Percentiles rank a stretch among this genome's conserved stretches.
Conservation (phyloP, 2,113 vertebrate genomes). For the Paedocypris sp. region DNA sequence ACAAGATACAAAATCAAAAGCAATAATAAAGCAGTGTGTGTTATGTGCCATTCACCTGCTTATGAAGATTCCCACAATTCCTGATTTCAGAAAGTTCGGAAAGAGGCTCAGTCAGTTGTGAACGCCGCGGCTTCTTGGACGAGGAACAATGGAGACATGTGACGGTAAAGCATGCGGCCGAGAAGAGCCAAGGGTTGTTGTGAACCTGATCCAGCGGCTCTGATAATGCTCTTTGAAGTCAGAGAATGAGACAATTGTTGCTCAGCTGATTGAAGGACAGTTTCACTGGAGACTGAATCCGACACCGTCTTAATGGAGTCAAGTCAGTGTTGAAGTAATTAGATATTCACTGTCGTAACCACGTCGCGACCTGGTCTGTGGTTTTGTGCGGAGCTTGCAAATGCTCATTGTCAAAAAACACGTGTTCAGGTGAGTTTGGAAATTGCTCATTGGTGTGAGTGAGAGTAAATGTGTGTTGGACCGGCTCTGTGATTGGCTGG, state of each 20-base stretch:
- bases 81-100: not conserved
- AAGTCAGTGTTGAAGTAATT: not conserved
- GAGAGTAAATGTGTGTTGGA: too few relatives aligned
- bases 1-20: too few relatives aligned
- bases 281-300: not conserved
- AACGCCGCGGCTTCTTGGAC: not conserved
- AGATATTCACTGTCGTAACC: too few relatives aligned
- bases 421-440: too few relatives aligned
- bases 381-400: too few relatives aligned
- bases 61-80: too few relatives aligned
- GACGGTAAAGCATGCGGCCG: not conserved
- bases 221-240: slow-evolving; percentile 5
- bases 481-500: too few relatives aligned
- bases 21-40: too few relatives aligned
- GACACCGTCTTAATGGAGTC: not conserved
- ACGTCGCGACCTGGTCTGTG: too few relatives aligned
- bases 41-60: too few relatives aligned
- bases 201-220: not conserved
- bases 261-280: not conserved
- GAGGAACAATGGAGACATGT: not conserved
- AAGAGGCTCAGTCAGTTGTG: not conserved
- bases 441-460: too few relatives aligned
- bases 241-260: not conserved
- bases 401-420: too few relatives aligned
- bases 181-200: not conserved